Conservation (phyloP, 1,140 invertebrate genomes). For the Tetranychus cinnabarinus region DNA sequence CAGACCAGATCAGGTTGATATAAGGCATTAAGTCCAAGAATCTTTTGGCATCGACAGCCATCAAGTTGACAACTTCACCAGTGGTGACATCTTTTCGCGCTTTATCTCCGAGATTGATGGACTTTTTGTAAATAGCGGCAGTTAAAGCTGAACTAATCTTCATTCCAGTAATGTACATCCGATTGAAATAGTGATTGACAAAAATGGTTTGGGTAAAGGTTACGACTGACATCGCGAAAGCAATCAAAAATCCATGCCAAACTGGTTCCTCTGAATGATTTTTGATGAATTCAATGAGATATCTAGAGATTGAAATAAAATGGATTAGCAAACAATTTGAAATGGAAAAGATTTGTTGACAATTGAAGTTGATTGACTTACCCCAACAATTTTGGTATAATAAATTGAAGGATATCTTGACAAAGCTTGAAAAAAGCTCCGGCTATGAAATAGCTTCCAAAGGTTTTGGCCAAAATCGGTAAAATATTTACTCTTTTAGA, state of each 20-base stretch:
- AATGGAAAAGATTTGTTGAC: background rate
- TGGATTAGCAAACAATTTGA: background rate
- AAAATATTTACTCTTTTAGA: slow-evolving; percentile 14
- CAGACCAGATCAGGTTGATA: slow-evolving; percentile 17
- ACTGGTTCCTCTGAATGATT: slow-evolving; percentile 27
- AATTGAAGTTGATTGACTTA: background rate
- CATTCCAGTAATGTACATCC: slow-evolving; percentile 38
- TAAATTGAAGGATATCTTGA: background rate
- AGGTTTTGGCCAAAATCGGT: slow-evolving; percentile 29
- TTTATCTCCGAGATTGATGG: slow-evolving; percentile 20
- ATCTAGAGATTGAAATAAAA: slow-evolving; percentile 4
- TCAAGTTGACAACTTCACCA: slow-evolving; percentile 34
- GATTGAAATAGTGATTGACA: slow-evolving; percentile 65
- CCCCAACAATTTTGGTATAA: background rate
- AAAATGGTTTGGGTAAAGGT: slow-evolving; percentile 36
- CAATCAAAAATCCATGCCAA: slow-evolving; percentile 72
- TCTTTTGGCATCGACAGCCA: slow-evolving; percentile 28
- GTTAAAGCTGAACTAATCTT: slow-evolving; percentile 19
- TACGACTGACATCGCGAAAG: slow-evolving; percentile 24
- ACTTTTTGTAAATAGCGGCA: slow-evolving; percentile 21
- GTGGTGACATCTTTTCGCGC: slow-evolving; percentile 25
- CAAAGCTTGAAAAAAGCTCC: background rate
- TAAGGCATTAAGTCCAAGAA: slow-evolving; percentile 12
- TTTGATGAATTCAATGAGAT: slow-evolving; percentile 33
- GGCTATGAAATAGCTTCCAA: slow-evolving; percentile 26